Evolutionary conservation across 2,797 vertebrate genomes (phyloP).

Genomic region (Enteromius treurensis): DNA sequence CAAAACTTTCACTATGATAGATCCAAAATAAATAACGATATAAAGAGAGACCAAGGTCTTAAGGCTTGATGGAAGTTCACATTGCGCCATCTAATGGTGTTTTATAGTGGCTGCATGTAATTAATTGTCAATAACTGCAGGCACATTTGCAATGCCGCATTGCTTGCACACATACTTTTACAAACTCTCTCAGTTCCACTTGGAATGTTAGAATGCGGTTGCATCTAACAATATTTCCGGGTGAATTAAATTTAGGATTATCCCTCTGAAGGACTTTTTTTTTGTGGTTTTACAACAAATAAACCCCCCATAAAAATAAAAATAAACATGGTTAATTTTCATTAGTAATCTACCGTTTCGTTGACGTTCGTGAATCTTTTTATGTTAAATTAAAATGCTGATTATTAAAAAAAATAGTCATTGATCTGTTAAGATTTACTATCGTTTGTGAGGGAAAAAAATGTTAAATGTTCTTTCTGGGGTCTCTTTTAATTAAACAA

Average conservation of each 20-base stretch:
- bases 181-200: background rate
- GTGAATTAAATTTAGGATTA: background rate
- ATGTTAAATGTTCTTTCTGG: background rate
- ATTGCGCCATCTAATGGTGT: constrained; percentile 54
- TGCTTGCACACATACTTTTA: background rate
- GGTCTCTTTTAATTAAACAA: background rate
- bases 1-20: background rate
- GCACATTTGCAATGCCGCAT: background rate
- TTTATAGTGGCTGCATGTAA: constrained; percentile 22
- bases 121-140: background rate
- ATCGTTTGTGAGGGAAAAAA: background rate
- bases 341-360: too few relatives aligned
- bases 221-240: background rate
- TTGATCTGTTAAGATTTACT: background rate
- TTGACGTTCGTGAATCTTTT: background rate
- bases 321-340: background rate
- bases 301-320: background rate
- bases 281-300: background rate
- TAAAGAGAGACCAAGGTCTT: background rate
- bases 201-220: background rate
- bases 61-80: constrained; percentile 6
- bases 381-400: background rate
- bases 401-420: background rate
- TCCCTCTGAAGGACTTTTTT: background rate
- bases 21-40: background rate